Base-by-base conservation (phyloP, 2,113 vertebrate species). In the Nycticebus coucang region DNA sequence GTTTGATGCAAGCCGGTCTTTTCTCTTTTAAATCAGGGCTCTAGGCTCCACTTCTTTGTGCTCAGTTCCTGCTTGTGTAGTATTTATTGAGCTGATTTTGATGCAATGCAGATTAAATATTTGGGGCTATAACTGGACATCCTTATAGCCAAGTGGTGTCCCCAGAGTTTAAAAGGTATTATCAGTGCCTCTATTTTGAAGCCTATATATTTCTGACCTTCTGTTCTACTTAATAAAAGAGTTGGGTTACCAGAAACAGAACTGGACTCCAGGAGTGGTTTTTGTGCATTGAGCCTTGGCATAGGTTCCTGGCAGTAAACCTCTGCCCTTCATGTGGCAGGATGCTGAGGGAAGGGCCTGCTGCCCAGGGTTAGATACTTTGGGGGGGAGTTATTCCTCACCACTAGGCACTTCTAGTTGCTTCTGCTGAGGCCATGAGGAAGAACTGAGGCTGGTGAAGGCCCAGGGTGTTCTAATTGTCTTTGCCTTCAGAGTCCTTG, bases 191-290 rank as follows among this genome's bases (percentile, higher is more conserved):
- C 50, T 53, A 33, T 86, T 79, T 85, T 81, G 84, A 68, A 92
- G 59, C 2, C 33, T 92, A 22, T 74, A 11, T 82, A 72, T 85
- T 96, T 84, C 41, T 90, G 85, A 94, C 77, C 85, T 95, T 91
- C 33, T 60, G 41, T 10, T 85, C 33, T 88, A 50, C 28, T 93
- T 81, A 82, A 41, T 85, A 64, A 88, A 79, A 81, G 41, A 89
- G 82, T 59, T 55, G 60, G 62, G 75, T 77, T 24, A 33, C 13
- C 75, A 93, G 83, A 91, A 84, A 66, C 17, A 71, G 71, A 95
- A 83, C 19, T 37, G 5, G 62, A 71, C 77, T 60, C 87, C 86
- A 68, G 89, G 69, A 87, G 41, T 71, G 53, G 37, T 4, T 96
- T 90, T 53, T 18, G 24, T 77, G 59, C 41, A 33, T 62, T 66